Percentiles rank a stretch among this genome's conserved stretches.
These are phyloP conservation scores for Tetranychus truncatus DNA, from an alignment of 2,888 invertebrate genomes.

Conservation along the genomic window DNA sequence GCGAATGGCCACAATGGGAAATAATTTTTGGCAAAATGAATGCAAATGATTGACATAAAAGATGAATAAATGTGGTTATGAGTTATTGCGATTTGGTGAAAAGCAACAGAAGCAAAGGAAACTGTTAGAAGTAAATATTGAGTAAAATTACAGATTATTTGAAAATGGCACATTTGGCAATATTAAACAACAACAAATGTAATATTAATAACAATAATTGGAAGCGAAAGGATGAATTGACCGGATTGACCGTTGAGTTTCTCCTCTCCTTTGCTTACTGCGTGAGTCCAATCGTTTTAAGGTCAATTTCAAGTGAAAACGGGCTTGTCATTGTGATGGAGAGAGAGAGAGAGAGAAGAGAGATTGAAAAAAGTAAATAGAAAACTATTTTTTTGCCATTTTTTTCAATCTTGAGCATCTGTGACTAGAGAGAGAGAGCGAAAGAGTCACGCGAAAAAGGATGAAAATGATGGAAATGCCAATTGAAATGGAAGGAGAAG, in stretches of 20 bases:
- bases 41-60: background rate
- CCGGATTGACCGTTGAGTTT: background rate
- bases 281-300: background rate
- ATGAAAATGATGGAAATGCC: background rate
- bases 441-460: background rate
- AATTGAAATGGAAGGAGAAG: background rate
- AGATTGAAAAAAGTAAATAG: background rate
- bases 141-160: background rate
- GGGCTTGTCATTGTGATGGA: background rate
- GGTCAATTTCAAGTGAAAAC: constrained; percentile 1
- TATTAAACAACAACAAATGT: background rate
- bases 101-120: background rate
- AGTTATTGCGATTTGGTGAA: background rate
- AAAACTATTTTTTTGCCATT: background rate
- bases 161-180: background rate
- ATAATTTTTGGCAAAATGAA: background rate
- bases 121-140: background rate
- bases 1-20: background rate
- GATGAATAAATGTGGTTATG: background rate
- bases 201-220: background rate
- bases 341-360: background rate
- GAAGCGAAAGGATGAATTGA: background rate
- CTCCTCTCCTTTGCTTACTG: background rate
- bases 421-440: background rate
- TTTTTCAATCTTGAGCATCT: background rate